Base-by-base conservation (phyloP, 2,797 vertebrate species). In the Poeciliopsis turneri region DNA sequence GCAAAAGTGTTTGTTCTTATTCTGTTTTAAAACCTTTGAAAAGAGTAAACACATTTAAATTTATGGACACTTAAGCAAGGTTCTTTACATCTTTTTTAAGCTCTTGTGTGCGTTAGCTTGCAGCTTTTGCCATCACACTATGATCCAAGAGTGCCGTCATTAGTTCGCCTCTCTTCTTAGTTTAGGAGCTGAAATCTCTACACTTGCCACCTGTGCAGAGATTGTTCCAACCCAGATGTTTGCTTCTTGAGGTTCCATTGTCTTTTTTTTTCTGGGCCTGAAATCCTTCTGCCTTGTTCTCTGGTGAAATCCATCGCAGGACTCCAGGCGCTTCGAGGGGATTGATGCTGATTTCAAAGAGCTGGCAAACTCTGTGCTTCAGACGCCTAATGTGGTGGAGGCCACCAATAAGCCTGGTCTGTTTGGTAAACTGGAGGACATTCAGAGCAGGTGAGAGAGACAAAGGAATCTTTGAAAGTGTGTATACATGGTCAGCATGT, bases 321-420 rank as follows among this genome's bases (percentile, higher is more conserved):
- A 99, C 91, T 97, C 97, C 33, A 94, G 92, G 83, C 92, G 97
- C 86, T 99, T 99, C 61, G 96, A 97, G 82, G 95, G 95, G 76
- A 99, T 99, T 82, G 97, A 99, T 92, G 76, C 41, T 11, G 96
- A 97, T 93, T 99, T 99, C 93, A 98, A 97, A 94, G 96, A 96
- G 69, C 90, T 98, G 90, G 96, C 96, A 2, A 87, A 87, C 16
- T 91, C 95, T 36, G 87, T 93, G 81, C 95, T 95, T 84, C 95
- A 95, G 95, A 99, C 96, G 0, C 97, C 97, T 33, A 99, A 98
- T 6, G 97, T 98, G 0, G 88, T 98, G 75, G 96, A 98, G 92
- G 96, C 97, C 82, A 99, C 97, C 82, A 98, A 96, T 86, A 97
- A 96, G 89, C 79, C 95, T 4, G 96, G 96, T 11, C 96, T 99